Evolutionary conservation across 1,140 invertebrate species (phyloP), one percentile per base, ranked within the genome.

Genomic region (Panagrolaimus sp.): DNA sequence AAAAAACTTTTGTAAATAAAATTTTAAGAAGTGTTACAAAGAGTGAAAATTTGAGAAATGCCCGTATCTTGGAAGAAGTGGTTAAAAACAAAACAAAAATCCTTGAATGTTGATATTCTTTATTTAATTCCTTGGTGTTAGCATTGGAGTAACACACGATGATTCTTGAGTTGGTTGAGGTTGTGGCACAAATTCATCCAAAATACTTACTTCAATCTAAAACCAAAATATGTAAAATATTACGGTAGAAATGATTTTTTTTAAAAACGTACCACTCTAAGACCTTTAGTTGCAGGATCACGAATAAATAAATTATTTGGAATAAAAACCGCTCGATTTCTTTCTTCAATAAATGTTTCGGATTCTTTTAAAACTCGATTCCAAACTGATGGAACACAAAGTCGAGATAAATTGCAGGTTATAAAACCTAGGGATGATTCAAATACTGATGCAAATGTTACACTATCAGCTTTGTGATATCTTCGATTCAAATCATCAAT

Each of bases 181-280:
- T n/a, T 21, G 52, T n/a, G 52, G 52, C 14, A 28, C 52, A 28
- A 58, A 58, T 58, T 58, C 52, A 21, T 58, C 52, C 8, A 58
- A 28, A 28, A 58, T 58, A 58, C 52, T 58, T 21, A 58, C 52
- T 58, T 58, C 52, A 28, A 58, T 58, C 52, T 58, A 28, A 12
- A 58, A 21, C 14, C 8, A 26, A 38, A 26, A 9, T 17, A 24
- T 52, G 17, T 52, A 10, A 55, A 28, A n/a, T 1, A 24, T n/a
- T 28, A 28, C 8, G 1, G 2, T n/a, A 0, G 14, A 21, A 21
- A 38, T 8, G 0, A 0, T 10, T 14, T 58, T 8, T 4, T 21
- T 21, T 58, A 28, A 24, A 6, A 4, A 58, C 52, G 12, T 58
- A 58, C 52, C 9, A 58, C 52, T 58, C 52, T 21, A 12, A 58